phyloP scores from a whole-genome alignment of 2,113 vertebrate genomes.

The Speoplatyrhinus poulsoni region DNA sequence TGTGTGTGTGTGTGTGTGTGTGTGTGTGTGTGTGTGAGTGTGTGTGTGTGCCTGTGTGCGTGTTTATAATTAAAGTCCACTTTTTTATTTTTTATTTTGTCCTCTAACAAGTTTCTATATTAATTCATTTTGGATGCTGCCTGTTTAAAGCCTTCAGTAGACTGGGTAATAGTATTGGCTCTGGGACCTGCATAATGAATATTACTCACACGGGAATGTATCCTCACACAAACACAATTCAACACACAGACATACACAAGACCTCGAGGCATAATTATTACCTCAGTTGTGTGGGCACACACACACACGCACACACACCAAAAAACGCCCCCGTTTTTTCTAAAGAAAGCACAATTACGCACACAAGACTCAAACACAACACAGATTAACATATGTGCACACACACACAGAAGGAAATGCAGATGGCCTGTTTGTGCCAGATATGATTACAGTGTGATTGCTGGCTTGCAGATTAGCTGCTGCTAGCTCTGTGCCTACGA shows the following conservation, averaged over 20 bases:
- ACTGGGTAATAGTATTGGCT: too few species aligned
- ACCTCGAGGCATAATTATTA: too few species aligned
- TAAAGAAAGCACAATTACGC: neutral
- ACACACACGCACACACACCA: neutral
- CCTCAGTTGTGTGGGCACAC: neutral
- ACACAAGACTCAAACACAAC: neutral
- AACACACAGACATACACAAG: too few species aligned
- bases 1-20: neutral
- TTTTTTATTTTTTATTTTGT: neutral
- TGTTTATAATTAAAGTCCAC: neutral
- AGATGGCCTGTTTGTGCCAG: neutral
- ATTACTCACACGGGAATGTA: too few species aligned
- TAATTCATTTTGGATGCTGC: neutral
- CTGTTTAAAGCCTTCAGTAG: too few species aligned
- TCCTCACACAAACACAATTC: too few species aligned
- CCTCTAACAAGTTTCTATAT: neutral
- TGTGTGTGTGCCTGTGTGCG: neutral
- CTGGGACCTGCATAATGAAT: too few species aligned
- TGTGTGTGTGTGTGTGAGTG: neutral
- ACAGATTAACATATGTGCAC: neutral
- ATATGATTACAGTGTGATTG: slow-evolving; percentile 2
- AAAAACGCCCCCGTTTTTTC: too few species aligned
- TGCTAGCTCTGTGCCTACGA: neutral
- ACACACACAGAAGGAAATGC: neutral
- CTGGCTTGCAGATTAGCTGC: neutral